Percentiles rank a stretch among this genome's conserved stretches.
These are phyloP conservation scores for Micromussa lordhowensis DNA, from an alignment of 92 coral and sea anemone genomes.

Conservation along the genomic window DNA sequence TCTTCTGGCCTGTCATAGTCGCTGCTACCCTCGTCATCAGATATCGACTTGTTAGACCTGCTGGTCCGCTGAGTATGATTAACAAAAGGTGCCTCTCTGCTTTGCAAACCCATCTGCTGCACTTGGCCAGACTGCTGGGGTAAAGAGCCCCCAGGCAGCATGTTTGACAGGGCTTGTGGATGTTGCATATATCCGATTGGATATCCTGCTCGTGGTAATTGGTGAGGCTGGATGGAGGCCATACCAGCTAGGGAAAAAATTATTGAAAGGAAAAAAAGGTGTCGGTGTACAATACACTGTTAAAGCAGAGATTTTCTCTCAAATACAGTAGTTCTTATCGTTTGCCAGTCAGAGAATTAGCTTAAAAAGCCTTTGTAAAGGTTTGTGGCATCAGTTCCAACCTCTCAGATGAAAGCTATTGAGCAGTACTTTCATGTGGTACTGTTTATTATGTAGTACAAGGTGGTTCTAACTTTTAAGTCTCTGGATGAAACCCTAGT, in stretches of 20 bases:
- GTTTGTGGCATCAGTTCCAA: too few species aligned
- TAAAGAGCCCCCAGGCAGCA: not conserved
- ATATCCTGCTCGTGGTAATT: slow-evolving; percentile 61
- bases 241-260: slow-evolving; percentile 72
- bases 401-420: too few species aligned
- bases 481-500: too few species aligned
- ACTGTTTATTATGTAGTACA: too few species aligned
- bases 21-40: slow-evolving; percentile 48
- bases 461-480: not conserved
- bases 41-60: slow-evolving; percentile 23
- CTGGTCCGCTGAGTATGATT: slow-evolving; percentile 9
- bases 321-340: too few species aligned
- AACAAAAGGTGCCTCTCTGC: slow-evolving; percentile 7
- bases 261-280: not conserved
- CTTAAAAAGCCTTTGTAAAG: too few species aligned
- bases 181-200: slow-evolving; percentile 41
- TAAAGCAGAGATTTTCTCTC: not conserved
- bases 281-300: too few species aligned
- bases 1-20: not conserved
- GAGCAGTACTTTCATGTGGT: too few species aligned
- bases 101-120: slow-evolving; percentile 23
- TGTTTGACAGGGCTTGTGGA: slow-evolving; percentile 14
- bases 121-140: slow-evolving; percentile 25
- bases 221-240: slow-evolving; percentile 81
- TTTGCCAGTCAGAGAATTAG: too few species aligned